Conservation (phyloP, 2,888 invertebrate species). For the Athripsodes cinereus region DNA sequence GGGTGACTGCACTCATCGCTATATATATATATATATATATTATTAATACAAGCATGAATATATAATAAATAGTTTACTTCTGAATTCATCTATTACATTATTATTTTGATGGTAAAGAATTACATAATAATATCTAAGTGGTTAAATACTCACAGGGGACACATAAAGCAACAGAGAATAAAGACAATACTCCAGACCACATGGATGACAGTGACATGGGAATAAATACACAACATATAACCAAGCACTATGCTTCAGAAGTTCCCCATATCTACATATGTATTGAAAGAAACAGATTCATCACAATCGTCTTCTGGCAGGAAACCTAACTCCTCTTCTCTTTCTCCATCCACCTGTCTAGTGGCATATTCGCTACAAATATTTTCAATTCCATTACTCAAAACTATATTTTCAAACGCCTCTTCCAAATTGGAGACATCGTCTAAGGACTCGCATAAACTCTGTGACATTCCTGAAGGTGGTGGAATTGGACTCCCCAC, state of each 20-base stretch:
- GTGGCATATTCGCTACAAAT: neutral
- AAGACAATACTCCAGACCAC: no score
- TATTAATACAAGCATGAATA: no score
- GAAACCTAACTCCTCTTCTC: neutral
- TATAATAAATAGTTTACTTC: no score
- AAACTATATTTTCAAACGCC: neutral
- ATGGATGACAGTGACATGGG: no score
- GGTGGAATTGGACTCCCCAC: neutral
- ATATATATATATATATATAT: no score
- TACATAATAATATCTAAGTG: no score
- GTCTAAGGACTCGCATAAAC: neutral
- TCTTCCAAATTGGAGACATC: slow-evolving; percentile 2
- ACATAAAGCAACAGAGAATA: no score
- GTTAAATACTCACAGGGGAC: no score
- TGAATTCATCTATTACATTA: no score
- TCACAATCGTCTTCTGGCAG: slow-evolving; percentile 36
- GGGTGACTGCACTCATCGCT: no score
- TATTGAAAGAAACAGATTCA: slow-evolving; percentile 45
- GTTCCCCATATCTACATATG: slow-evolving; percentile 50
- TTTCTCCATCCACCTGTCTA: neutral
- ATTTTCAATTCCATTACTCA: neutral
- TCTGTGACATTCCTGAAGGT: neutral
- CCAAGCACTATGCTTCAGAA: slow-evolving; percentile 33
- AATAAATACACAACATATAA: no score
- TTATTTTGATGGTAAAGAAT: no score